Conservation (phyloP, 2,888 invertebrate genomes). For the Latrodectus hesperus region DNA sequence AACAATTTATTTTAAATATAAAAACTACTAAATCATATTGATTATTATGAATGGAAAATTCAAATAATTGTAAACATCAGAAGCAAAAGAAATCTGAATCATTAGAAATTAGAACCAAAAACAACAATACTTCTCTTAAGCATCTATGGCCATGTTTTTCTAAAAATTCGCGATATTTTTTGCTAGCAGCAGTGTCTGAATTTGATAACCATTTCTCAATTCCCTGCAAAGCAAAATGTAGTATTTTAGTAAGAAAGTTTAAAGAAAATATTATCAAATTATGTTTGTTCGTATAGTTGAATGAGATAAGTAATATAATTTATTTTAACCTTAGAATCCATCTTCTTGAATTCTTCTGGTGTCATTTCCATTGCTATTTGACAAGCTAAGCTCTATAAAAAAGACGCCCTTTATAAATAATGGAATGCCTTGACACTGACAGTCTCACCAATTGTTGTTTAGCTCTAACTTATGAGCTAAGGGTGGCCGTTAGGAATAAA, state of each 20-base stretch:
- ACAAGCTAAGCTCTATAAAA: constrained; percentile 24
- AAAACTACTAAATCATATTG: too few species aligned
- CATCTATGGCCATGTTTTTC: constrained; percentile 83
- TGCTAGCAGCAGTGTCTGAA: constrained; percentile 77
- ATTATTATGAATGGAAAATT: too few species aligned
- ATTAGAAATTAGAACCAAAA: background rate
- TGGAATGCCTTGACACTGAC: too few species aligned
- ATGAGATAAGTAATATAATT: background rate
- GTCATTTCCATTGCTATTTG: constrained; percentile 16
- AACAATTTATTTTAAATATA: too few species aligned
- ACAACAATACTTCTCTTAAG: constrained; percentile 75
- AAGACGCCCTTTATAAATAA: too few species aligned
- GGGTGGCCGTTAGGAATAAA: too few species aligned
- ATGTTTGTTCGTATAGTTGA: background rate
- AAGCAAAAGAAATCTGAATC: too few species aligned
- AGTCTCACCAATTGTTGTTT: too few species aligned
- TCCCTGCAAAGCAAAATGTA: constrained; percentile 72
- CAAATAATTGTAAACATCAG: too few species aligned
- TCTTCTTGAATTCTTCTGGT: constrained; percentile 34
- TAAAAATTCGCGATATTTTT: constrained; percentile 80
- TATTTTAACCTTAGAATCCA: constrained; percentile 6
- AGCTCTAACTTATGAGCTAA: too few species aligned
- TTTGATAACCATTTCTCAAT: constrained; percentile 80
- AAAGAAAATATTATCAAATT: background rate
- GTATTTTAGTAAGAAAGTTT: background rate